Evolutionary conservation across 92 coral and sea anemone species (phyloP), one percentile per base, ranked within the genome.

Genomic region (Palythoa heliodiscus): DNA sequence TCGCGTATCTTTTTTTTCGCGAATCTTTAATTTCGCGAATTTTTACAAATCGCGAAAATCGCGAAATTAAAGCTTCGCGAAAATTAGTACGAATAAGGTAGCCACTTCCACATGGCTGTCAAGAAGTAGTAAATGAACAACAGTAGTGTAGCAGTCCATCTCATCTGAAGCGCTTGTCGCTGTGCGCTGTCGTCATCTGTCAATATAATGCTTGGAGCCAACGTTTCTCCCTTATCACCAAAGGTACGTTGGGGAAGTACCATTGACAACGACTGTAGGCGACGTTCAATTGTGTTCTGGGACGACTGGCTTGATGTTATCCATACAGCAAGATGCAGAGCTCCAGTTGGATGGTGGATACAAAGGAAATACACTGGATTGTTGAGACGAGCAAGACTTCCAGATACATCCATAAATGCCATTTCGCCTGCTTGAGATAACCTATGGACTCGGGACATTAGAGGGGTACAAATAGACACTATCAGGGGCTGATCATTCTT

Each of bases 101-200:
- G 64, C 92, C 93, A 89, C 72, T 82, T 63, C 93, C 95, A 89
- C 52, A 73, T 82, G 43, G 88, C 91, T 69, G 87, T 90, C 54
- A 87, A 24, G 38, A 90, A 90, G 52, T 92, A 90, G 20, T 83
- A 92, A 58, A 87, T 90, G 35, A 88, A 92, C 5, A 89, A 72
- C 43, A 92, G 48, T 15, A 82, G 86, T 54, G 70, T 79, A 63
- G 84, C 89, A 37, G 77, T 76, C 95, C 93, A 87, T 39, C 64
- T 73, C 1, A 3, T 9, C 70, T 50, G 24, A 11, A 92, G 85
- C 48, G 89, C 88, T n/a, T 84, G 87, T 54, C 88, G 68, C 40
- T 92, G 86, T 57, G 57, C 85, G 22, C 89, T 63, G 40, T 84
- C 90, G 70, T 90, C 88, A 78, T 92, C 92, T 13, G 95, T 86